phyloP scores from a whole-genome alignment of 1,140 invertebrate species.

The Drosophila murphyi region DNA sequence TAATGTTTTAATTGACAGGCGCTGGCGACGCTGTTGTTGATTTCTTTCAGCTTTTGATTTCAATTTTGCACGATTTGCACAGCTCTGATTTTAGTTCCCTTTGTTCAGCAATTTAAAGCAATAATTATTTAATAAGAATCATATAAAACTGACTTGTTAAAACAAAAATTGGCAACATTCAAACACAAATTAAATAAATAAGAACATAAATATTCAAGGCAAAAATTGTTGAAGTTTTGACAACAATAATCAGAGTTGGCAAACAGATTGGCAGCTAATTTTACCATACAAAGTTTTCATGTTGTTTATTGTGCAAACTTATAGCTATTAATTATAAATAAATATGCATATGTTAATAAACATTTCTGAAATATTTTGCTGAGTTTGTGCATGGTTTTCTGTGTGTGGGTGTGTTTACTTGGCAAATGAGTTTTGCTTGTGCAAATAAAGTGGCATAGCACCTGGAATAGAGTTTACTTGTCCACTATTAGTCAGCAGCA shows the following conservation, averaged over 20 bases:
- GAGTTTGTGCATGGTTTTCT: not conserved
- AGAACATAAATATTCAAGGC: too few relatives aligned
- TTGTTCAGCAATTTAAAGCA: not conserved
- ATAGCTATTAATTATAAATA: not conserved
- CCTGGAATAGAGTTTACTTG: conserved; percentile 17
- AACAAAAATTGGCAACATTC: too few relatives aligned
- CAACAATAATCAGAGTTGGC: conserved; percentile 1
- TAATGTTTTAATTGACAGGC: conserved; percentile 82
- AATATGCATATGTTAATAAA: conserved; percentile 21
- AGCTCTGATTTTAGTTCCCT: conserved; percentile 20
- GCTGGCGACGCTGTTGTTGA: conserved; percentile 50
- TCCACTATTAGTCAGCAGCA: conserved; percentile 11
- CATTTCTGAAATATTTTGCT: conserved; percentile 12
- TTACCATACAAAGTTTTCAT: not conserved
- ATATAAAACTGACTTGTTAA: too few relatives aligned
- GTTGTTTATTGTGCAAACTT: conserved; percentile 1
- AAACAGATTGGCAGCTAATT: not conserved
- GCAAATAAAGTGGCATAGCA: conserved; percentile 28
- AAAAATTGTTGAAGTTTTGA: not conserved
- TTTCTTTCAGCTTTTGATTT: conserved; percentile 61
- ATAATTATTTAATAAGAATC: too few relatives aligned
- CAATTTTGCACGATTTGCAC: conserved; percentile 7
- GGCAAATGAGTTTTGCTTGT: conserved; percentile 35
- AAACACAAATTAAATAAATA: too few relatives aligned
- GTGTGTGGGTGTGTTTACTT: conserved; percentile 14